phyloP scores from a whole-genome alignment of 2,888 invertebrate genomes.

The Nebria brevicollis region DNA sequence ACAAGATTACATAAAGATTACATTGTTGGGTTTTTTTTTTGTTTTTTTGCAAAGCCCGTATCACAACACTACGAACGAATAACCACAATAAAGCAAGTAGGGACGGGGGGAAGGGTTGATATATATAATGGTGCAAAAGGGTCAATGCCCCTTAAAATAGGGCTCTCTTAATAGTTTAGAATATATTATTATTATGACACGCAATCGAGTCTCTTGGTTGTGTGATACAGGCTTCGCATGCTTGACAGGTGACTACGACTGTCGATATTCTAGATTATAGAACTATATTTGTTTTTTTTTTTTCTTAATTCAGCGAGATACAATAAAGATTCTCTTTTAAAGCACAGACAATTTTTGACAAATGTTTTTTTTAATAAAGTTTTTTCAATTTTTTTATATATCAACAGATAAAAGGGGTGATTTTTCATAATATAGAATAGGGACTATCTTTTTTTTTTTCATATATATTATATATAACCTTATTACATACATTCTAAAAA shows the following conservation, averaged over 20 bases:
- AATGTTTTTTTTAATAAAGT: slow-evolving; percentile 26
- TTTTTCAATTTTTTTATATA: slow-evolving; percentile 23
- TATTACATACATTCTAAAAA: slow-evolving; percentile 44
- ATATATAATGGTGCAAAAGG: slow-evolving; percentile 2
- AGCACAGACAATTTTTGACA: slow-evolving; percentile 51
- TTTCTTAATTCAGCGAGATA: slow-evolving; percentile 12
- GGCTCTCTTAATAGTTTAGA: slow-evolving; percentile 8
- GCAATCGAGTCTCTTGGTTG: neutral
- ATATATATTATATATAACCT: slow-evolving; percentile 41
- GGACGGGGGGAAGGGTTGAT: neutral
- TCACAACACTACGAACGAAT: slow-evolving; percentile 14
- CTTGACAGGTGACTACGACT: neutral
- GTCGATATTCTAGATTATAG: neutral
- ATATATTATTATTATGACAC: slow-evolving; percentile 16
- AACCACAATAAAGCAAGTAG: neutral
- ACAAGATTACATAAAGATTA: slow-evolving; percentile 31
- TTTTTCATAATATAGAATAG: slow-evolving; percentile 29
- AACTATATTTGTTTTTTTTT: slow-evolving; percentile 9
- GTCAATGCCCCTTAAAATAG: neutral
- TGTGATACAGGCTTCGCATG: slow-evolving; percentile 16
- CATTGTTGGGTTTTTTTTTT: slow-evolving; percentile 15
- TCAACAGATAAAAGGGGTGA: slow-evolving; percentile 42
- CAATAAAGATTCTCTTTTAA: slow-evolving; percentile 50
- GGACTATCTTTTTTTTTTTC: slow-evolving; percentile 30
- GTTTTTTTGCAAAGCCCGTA: slow-evolving; percentile 13